Percentiles rank a stretch among this genome's conserved stretches.
These are phyloP conservation scores for Harpagoxenus sublaevis DNA, from an alignment of 2,888 invertebrate genomes.

Conservation along the genomic window DNA sequence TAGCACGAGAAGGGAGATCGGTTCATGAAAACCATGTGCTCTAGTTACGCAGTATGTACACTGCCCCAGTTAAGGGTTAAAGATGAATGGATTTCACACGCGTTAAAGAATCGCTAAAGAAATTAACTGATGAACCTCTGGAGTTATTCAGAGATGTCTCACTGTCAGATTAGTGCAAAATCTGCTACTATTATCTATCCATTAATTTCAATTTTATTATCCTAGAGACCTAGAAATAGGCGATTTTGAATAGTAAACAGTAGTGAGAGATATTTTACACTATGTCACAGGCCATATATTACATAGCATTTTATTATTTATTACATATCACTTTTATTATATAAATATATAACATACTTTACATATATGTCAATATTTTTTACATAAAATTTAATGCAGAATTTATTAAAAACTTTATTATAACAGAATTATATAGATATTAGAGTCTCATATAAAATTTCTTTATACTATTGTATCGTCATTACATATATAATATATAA, in stretches of 20 bases:
- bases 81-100: conserved; percentile 17
- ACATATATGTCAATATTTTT: background rate
- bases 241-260: conserved; percentile 10
- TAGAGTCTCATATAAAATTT: background rate
- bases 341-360: background rate
- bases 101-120: conserved; percentile 22
- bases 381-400: background rate
- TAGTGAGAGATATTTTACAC: conserved; percentile 17
- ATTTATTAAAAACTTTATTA: background rate
- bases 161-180: background rate
- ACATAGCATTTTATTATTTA: background rate
- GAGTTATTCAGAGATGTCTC: background rate
- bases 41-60: conserved; percentile 23
- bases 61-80: conserved; percentile 38
- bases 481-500: background rate
- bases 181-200: background rate
- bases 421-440: background rate
- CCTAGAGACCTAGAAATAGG: background rate
- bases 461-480: background rate
- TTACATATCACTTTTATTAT: background rate
- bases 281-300: background rate
- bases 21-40: conserved; percentile 27
- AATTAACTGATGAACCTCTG: background rate
- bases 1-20: conserved; percentile 23
- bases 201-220: conserved; percentile 32